A percentile compares a stretch with the other conserved stretches of the same genome.
phyloP scores from a whole-genome alignment of 1,140 invertebrate species.

The Hyphantria cunea region DNA sequence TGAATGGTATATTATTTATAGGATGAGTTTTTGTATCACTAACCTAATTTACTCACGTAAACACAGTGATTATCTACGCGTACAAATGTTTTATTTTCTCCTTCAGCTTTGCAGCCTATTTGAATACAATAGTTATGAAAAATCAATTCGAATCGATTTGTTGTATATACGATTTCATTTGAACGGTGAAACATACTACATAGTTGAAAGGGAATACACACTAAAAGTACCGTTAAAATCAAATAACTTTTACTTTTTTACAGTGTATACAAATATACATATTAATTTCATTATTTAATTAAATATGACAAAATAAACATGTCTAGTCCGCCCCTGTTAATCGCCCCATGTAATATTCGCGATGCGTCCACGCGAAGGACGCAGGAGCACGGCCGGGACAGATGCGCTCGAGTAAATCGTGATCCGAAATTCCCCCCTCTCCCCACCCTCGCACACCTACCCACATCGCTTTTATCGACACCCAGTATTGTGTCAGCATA shows the following conservation, averaged over 20 bases:
- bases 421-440: slow-evolving; percentile 48
- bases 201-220: too few species aligned
- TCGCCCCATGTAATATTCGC: slow-evolving; percentile 41
- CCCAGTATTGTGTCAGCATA: slow-evolving; percentile 41
- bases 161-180: too few species aligned
- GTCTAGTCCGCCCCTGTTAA: slow-evolving; percentile 46
- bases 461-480: slow-evolving; percentile 32
- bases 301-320: background rate
- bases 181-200: too few species aligned
- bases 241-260: too few species aligned
- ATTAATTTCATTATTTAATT: too few species aligned
- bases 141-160: too few species aligned
- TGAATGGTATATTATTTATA: slow-evolving; percentile 25
- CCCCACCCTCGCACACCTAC: slow-evolving; percentile 24
- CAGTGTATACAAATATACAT: too few species aligned
- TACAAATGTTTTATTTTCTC: too few species aligned
- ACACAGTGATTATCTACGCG: slow-evolving; percentile 1
- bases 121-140: too few species aligned
- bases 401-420: slow-evolving; percentile 63
- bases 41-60: slow-evolving; percentile 15
- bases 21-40: slow-evolving; percentile 6
- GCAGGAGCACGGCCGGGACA: slow-evolving; percentile 49
- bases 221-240: too few species aligned
- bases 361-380: slow-evolving; percentile 54
- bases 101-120: background rate